A percentile compares a stretch with the other conserved stretches of the same genome.
These are phyloP conservation scores for Resseliella maxima DNA, from an alignment of 2,888 invertebrate genomes.

Conservation along the genomic window DNA sequence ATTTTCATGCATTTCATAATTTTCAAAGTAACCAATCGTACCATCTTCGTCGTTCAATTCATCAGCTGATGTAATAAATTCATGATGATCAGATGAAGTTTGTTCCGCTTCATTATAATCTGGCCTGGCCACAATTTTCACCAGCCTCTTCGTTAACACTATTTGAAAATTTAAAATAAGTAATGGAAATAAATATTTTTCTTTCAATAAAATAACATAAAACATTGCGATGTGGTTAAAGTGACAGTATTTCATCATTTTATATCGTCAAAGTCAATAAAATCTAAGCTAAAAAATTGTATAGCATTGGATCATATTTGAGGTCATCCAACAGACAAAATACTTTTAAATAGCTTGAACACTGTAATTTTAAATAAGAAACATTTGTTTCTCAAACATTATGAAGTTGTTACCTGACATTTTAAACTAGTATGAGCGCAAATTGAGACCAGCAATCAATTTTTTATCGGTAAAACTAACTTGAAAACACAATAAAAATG, in stretches of 20 bases:
- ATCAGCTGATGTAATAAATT: neutral
- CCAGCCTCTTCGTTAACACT: neutral
- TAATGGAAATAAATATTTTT: neutral
- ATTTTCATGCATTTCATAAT: conserved; percentile 5
- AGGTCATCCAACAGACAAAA: too few species aligned
- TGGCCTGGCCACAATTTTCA: neutral
- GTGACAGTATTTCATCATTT: too few species aligned
- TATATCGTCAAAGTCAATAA: too few species aligned
- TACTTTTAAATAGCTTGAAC: neutral
- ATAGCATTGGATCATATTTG: too few species aligned
- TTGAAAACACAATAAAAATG: neutral
- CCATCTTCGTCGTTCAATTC: neutral
- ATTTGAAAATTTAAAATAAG: neutral
- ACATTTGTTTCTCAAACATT: neutral
- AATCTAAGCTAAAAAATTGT: too few species aligned
- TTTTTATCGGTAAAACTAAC: neutral
- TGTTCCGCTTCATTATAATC: neutral
- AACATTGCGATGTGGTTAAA: too few species aligned
- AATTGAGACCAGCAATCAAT: neutral
- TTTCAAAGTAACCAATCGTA: neutral
- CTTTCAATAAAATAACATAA: neutral
- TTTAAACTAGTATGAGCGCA: neutral
- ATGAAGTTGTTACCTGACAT: conserved; percentile 52
- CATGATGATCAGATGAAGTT: neutral
- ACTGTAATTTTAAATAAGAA: too few species aligned